Evolutionary conservation across 2,888 invertebrate genomes (phyloP).

Genomic region (Pocota personata): DNA sequence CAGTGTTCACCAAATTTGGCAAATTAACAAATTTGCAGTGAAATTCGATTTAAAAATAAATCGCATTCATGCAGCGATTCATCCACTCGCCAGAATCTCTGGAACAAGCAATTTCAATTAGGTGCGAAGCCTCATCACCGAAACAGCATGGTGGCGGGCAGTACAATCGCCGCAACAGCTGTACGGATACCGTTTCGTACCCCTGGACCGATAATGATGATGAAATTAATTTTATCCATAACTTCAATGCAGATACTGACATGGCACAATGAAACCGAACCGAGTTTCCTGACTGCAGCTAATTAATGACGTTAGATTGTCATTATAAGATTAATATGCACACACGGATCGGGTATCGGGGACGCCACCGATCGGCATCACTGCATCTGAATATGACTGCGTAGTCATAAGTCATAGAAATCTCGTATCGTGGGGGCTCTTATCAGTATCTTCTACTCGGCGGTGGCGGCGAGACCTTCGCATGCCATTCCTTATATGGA

Average conservation of each 20-base stretch:
- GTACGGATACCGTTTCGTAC: constrained; percentile 1
- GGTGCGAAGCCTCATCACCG: constrained; percentile 64
- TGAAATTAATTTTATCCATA: constrained; percentile 66
- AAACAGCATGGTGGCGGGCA: constrained; percentile 20
- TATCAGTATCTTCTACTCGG: constrained; percentile 20
- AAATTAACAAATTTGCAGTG: constrained; percentile 59
- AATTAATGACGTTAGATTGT: constrained; percentile 69
- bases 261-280: constrained; percentile 17
- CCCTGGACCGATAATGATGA: constrained; percentile 47
- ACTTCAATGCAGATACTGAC: constrained; percentile 6
- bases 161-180: background rate
- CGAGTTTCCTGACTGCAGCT: constrained; percentile 41
- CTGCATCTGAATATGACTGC: background rate
- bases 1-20: constrained; percentile 33
- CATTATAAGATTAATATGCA: constrained; percentile 62
- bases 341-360: background rate
- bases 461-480: constrained; percentile 43
- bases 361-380: background rate
- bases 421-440: constrained; percentile 11
- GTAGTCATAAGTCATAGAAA: constrained; percentile 43
- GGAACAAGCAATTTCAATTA: constrained; percentile 73
- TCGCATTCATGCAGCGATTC: constrained; percentile 46
- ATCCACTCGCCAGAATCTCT: constrained; percentile 16
- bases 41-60: constrained; percentile 67
- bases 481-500: constrained; percentile 65